phyloP scores from a whole-genome alignment of 2,113 vertebrate genomes.

The Neomonachus schauinslandi region DNA sequence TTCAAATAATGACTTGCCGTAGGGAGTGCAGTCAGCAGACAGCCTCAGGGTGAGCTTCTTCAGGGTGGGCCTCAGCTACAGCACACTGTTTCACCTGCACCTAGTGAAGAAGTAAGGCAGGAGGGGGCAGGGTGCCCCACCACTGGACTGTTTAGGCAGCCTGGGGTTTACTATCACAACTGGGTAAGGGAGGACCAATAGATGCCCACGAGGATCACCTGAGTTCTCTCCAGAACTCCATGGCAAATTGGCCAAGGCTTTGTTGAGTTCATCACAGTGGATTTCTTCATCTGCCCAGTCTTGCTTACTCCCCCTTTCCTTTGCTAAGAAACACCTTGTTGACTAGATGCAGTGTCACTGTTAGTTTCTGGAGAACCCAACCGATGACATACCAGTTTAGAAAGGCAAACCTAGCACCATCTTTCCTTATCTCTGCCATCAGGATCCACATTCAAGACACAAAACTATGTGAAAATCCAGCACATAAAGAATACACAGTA shows the following conservation, averaged over 20 bases:
- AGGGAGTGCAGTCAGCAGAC: background rate
- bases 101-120: background rate
- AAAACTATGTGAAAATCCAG: background rate
- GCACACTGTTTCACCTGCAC: background rate
- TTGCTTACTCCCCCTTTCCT: background rate
- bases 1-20: background rate
- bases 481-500: background rate
- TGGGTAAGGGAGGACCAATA: background rate
- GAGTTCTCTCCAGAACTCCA: background rate
- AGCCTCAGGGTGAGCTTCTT: background rate
- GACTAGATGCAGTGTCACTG: background rate
- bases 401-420: background rate
- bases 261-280: background rate
- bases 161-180: background rate
- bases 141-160: background rate
- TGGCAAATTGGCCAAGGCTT: background rate
- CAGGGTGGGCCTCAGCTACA: background rate
- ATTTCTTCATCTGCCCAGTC: background rate
- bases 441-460: background rate
- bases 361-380: background rate
- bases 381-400: background rate
- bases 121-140: background rate
- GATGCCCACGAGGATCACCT: too few relatives aligned
- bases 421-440: background rate
- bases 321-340: background rate